Base-by-base conservation (phyloP, 2,888 invertebrate species). In the Trimorus sp. region DNA sequence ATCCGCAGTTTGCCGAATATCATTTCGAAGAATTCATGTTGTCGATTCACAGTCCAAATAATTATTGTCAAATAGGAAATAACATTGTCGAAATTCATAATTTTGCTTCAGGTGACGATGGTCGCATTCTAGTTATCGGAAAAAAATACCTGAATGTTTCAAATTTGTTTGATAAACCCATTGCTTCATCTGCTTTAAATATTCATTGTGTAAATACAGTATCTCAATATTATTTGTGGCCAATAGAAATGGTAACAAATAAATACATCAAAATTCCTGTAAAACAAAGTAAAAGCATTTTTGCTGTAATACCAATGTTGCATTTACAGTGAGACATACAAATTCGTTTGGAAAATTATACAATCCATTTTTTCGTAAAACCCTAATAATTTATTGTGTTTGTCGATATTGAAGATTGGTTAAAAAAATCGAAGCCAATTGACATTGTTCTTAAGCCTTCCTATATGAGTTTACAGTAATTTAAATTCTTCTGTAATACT, bases 21-120 rank as follows among this genome's bases (percentile, higher is more conserved):
- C 7, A 56, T 56, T 56, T 56, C 37, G 2, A 56, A 37, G 11
- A 56, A n/a, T 56, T 36, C n/a, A 56, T 56, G 56, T 36, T 56
- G 12, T 56, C 56, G 11, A n/a, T 7, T 4, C 36, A 37, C 0
- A 3, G 7, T 37, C 56, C 56, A 11, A 36, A 56, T 12, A 56
- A 56, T n/a, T 56, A 12, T 37, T 56, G 56, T 7, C 37, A 12
- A 56, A 37, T 56, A 12, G 37, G n/a, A 12, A 12, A 56, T 56
- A 37, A 56, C 7, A 36, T 56, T 36, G 56, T 56, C 12, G 56
- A 56, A 36, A 37, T 56, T 9, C 12, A 56, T 11, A 56, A 56
- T 36, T 36, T 56, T 36, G 56, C 56, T 6, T 37, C 56, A 11
- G 0, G 7, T 9, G 2, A 9, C 0, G 37, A 16, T 37, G 15